A percentile compares a stretch with the other conserved stretches of the same genome.
phyloP scores from a whole-genome alignment of 1,140 invertebrate species.

The Drosophila varians region DNA sequence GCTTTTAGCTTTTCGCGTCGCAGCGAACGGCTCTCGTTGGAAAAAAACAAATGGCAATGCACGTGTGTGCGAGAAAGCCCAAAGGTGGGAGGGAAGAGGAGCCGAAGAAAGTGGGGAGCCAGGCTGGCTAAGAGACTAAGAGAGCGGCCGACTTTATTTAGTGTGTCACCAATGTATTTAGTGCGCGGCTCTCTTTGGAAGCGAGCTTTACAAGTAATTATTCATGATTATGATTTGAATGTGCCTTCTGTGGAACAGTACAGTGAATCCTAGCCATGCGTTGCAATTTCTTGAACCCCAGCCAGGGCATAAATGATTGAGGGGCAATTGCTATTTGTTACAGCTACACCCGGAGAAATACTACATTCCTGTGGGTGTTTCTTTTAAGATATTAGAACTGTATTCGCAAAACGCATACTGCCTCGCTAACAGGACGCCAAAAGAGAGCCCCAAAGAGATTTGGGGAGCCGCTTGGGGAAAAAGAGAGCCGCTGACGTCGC shows the following conservation, averaged over 20 bases:
- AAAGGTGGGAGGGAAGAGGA: neutral
- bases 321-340: neutral
- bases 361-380: too few relatives aligned
- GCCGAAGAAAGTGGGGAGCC: neutral
- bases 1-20: conserved; percentile 28
- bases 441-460: conserved; percentile 19
- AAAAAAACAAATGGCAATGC: conserved; percentile 14
- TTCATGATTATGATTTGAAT: conserved; percentile 16
- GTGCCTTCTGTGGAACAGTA: neutral
- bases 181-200: conserved; percentile 7
- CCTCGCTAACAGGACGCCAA: neutral
- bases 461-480: neutral
- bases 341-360: too few relatives aligned
- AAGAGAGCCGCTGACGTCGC: conserved; percentile 9
- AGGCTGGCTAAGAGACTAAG: neutral
- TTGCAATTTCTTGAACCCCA: conserved; percentile 3
- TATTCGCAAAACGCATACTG: conserved; percentile 5
- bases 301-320: neutral
- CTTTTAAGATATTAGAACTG: neutral
- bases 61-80: conserved; percentile 34
- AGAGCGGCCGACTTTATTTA: conserved; percentile 8
- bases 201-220: conserved; percentile 15
- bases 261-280: neutral
- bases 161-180: conserved; percentile 26
- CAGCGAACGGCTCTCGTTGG: neutral